phyloP scores from a whole-genome alignment of 2,888 invertebrate species.

The Mylabris sibirica region DNA sequence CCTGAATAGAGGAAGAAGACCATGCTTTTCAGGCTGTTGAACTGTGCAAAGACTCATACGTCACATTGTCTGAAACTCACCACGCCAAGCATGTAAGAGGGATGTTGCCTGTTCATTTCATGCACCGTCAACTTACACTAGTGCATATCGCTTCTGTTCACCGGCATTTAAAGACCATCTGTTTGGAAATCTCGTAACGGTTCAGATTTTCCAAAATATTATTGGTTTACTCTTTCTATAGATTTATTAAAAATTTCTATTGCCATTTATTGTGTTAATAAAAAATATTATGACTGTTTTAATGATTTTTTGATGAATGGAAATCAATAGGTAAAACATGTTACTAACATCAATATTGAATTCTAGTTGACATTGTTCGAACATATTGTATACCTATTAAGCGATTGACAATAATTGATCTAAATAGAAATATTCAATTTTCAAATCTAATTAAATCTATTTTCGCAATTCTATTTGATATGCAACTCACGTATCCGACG shows the following conservation, averaged over 20 bases:
- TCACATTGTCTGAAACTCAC: conserved; percentile 45
- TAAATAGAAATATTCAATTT: conserved; percentile 43
- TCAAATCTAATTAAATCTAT: conserved; percentile 54
- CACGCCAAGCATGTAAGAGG: conserved; percentile 42
- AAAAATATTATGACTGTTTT: too few species aligned
- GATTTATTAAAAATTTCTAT: background rate
- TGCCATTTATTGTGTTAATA: too few species aligned
- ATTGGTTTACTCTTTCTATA: background rate
- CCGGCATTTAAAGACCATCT: conserved; percentile 25
- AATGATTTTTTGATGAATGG: too few species aligned
- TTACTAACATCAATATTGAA: conserved; percentile 20
- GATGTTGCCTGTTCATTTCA: conserved; percentile 56
- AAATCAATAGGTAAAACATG: conserved; percentile 21
- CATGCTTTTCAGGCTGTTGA: conserved; percentile 42
- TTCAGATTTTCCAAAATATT: conserved; percentile 24
- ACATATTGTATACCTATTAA: conserved; percentile 24
- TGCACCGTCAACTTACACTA: conserved; percentile 57
- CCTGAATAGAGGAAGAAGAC: conserved; percentile 30
- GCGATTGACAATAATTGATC: conserved; percentile 29
- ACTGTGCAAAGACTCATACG: conserved; percentile 46
- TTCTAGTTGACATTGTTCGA: conserved; percentile 23
- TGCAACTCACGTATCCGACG: conserved; percentile 53
- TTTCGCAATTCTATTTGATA: conserved; percentile 49
- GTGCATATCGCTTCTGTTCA: conserved; percentile 44
- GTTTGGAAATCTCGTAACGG: conserved; percentile 35